Evolutionary conservation across 2,888 invertebrate genomes (phyloP).

Genomic region (Tricholauxania praeusta): DNA sequence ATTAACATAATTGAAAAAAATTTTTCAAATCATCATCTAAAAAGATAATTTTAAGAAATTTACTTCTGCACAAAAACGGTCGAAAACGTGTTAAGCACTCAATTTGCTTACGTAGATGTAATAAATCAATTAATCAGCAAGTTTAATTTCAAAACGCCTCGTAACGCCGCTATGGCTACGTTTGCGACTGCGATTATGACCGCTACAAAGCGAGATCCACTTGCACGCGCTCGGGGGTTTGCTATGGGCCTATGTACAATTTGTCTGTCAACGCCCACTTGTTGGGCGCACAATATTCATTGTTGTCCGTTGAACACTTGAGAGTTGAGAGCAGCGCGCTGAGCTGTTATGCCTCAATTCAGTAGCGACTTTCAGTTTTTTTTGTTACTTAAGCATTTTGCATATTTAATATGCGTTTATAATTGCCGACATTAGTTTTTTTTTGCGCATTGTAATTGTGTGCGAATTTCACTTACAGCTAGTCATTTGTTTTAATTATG

Average conservation of each 20-base stretch:
- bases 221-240: background rate
- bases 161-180: conserved; percentile 1
- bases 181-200: background rate
- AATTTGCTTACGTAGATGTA: background rate
- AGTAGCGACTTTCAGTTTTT: too few species aligned
- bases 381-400: too few species aligned
- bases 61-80: background rate
- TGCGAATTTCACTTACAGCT: background rate
- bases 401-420: background rate
- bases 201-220: too few species aligned
- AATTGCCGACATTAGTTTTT: conserved; percentile 1
- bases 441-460: background rate
- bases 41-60: background rate
- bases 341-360: too few species aligned
- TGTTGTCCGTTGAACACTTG: too few species aligned
- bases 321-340: too few species aligned
- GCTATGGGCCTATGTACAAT: conserved; percentile 7
- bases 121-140: conserved; percentile 33
- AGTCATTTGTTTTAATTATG: conserved; percentile 8
- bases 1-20: too few species aligned
- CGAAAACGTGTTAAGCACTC: background rate
- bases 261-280: conserved; percentile 30
- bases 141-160: conserved; percentile 12
- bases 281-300: background rate
- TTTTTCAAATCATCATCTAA: too few species aligned